A percentile compares a stretch with the other conserved stretches of the same genome.
Evolutionary conservation across 2,888 invertebrate species (phyloP).

Genomic region (Zele albiditarsus): DNA sequence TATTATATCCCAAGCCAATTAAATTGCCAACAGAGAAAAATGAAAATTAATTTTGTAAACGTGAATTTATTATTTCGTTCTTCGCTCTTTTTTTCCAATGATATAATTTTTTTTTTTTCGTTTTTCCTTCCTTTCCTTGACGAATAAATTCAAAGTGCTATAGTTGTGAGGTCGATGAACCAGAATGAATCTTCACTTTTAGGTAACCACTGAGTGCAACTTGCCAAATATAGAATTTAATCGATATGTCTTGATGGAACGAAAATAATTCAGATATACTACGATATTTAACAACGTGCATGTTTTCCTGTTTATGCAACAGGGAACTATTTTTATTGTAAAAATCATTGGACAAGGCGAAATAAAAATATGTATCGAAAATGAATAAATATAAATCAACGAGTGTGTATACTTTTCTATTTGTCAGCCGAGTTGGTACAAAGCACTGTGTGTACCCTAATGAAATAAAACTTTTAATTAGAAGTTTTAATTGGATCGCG

Average conservation of each 20-base stretch:
- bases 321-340: too few species aligned
- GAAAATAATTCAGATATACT: too few species aligned
- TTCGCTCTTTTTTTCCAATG: neutral
- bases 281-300: too few species aligned
- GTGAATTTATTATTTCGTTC: neutral
- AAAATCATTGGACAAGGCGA: too few species aligned
- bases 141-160: neutral
- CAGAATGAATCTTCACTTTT: neutral
- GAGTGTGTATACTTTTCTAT: neutral
- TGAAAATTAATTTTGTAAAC: neutral
- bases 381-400: neutral
- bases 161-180: neutral
- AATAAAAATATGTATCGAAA: too few species aligned
- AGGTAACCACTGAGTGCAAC: neutral
- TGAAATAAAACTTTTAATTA: constrained; percentile 45
- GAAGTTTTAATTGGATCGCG: constrained; percentile 44
- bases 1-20: neutral
- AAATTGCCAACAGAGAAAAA: neutral
- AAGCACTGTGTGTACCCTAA: neutral
- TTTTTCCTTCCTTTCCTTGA: neutral
- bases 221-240: neutral
- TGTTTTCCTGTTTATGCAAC: too few species aligned
- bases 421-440: too few species aligned
- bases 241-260: neutral
- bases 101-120: too few species aligned